Evolutionary conservation across 1,140 invertebrate genomes (phyloP).

Genomic region (Pachypeltis micranthus): DNA sequence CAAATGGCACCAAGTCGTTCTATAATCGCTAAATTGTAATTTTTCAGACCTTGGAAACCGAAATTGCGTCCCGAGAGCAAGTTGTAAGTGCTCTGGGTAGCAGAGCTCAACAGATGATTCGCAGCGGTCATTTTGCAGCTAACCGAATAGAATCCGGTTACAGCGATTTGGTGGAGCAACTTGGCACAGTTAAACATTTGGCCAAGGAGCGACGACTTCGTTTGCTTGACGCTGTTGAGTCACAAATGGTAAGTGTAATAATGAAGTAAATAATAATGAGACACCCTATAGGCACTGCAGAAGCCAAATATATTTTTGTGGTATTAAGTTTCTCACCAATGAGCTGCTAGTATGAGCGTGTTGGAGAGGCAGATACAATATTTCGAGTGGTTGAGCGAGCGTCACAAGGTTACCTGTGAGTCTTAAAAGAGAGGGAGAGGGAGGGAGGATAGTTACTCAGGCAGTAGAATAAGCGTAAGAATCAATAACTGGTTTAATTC

Average conservation of each 20-base stretch:
- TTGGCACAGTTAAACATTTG: conserved; percentile 52
- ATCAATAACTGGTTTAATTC: too few relatives aligned
- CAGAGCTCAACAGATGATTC: conserved; percentile 62
- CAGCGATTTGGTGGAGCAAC: conserved; percentile 48
- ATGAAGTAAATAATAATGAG: too few relatives aligned
- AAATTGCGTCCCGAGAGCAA: conserved; percentile 69
- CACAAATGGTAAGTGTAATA: conserved; percentile 52
- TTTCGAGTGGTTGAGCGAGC: too few relatives aligned
- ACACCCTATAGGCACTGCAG: background rate
- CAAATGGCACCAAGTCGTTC: too few relatives aligned
- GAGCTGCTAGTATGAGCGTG: too few relatives aligned
- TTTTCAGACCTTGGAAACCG: conserved; percentile 56
- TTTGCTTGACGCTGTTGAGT: conserved; percentile 70
- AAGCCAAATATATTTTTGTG: background rate
- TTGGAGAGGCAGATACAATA: too few relatives aligned
- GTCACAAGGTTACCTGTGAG: too few relatives aligned
- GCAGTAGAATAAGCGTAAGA: too few relatives aligned
- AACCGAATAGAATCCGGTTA: conserved; percentile 53
- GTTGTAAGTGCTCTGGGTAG: conserved; percentile 56
- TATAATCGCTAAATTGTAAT: too few relatives aligned
- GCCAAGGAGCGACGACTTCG: conserved; percentile 56
- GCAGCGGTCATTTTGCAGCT: conserved; percentile 71
- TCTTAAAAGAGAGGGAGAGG: too few relatives aligned
- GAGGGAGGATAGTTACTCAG: too few relatives aligned
- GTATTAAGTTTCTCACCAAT: background rate